Percentiles rank a stretch among this genome's conserved stretches.
Conservation (phyloP, 2,797 vertebrate species). For the Fundulus diaphanus region DNA sequence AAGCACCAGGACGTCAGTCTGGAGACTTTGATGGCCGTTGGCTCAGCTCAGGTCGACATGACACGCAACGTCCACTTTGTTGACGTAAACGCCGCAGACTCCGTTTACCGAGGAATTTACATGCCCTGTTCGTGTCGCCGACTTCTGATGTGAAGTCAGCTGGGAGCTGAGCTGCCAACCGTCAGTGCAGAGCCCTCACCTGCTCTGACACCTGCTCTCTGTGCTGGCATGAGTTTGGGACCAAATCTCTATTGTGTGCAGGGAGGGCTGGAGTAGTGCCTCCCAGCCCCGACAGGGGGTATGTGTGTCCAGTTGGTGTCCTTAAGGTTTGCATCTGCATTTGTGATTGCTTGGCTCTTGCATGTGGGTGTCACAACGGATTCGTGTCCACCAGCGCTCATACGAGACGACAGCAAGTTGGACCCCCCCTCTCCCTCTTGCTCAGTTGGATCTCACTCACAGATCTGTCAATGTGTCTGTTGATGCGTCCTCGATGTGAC, state of each 20-base stretch:
- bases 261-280: slow-evolving; percentile 39
- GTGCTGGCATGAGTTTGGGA: slow-evolving; percentile 43
- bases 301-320: slow-evolving; percentile 16
- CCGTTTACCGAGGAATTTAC: slow-evolving; percentile 28
- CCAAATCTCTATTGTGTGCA: slow-evolving; percentile 31
- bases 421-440: slow-evolving; percentile 35
- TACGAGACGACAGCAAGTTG: slow-evolving; percentile 60
- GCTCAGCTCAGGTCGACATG: slow-evolving; percentile 49
- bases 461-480: slow-evolving; percentile 58
- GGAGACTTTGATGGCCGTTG: slow-evolving; percentile 32
- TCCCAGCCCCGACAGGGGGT: slow-evolving; percentile 20
- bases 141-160: slow-evolving; percentile 45
- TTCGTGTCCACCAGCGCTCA: slow-evolving; percentile 51
- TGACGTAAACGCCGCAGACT: slow-evolving; percentile 49
- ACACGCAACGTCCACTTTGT: slow-evolving; percentile 55
- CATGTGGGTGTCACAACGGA: slow-evolving; percentile 45
- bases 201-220: slow-evolving; percentile 62
- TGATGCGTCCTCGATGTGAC: slow-evolving; percentile 62
- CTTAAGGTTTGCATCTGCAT: slow-evolving; percentile 30
- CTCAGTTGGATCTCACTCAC: slow-evolving; percentile 64
- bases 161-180: slow-evolving; percentile 33
- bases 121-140: neutral
- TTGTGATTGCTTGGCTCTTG: slow-evolving; percentile 46
- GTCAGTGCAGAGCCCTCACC: slow-evolving; percentile 40
- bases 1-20: slow-evolving; percentile 9